Evolutionary conservation across 2,888 invertebrate genomes (phyloP).

Genomic region (Norana najaformis): DNA sequence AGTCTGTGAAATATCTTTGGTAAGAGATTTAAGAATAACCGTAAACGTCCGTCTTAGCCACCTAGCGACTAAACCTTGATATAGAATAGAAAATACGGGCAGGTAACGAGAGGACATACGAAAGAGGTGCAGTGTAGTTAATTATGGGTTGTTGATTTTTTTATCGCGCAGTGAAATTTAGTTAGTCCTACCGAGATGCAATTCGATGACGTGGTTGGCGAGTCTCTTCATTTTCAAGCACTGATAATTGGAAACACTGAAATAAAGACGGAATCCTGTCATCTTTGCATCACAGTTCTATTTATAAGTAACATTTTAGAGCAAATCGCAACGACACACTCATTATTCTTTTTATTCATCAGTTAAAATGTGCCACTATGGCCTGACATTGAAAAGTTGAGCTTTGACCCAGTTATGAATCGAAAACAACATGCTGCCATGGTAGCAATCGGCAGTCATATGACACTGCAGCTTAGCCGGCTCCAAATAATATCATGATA

Average conservation of each 20-base stretch:
- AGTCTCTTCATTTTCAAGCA: constrained; percentile 17
- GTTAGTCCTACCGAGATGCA: neutral
- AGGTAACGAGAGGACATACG: neutral
- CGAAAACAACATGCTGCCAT: neutral
- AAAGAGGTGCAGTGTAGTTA: neutral
- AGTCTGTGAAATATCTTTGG: too few species aligned
- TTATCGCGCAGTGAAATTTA: neutral
- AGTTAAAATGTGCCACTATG: too few species aligned
- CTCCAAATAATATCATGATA: too few species aligned
- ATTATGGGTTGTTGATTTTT: neutral
- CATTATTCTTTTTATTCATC: too few species aligned
- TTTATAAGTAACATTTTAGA: neutral
- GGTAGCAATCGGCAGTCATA: too few species aligned
- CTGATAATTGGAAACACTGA: neutral
- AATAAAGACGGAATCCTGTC: neutral
- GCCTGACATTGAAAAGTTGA: too few species aligned
- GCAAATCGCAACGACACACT: too few species aligned
- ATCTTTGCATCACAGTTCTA: neutral
- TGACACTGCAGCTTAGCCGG: neutral
- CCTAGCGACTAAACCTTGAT: too few species aligned
- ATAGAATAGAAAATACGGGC: too few species aligned
- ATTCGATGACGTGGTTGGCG: neutral
- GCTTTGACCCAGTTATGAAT: too few species aligned
- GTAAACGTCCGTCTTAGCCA: too few species aligned
- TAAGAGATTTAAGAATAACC: too few species aligned